Conservation (phyloP, 2,888 invertebrate species). For the Tyria jacobaeae region DNA sequence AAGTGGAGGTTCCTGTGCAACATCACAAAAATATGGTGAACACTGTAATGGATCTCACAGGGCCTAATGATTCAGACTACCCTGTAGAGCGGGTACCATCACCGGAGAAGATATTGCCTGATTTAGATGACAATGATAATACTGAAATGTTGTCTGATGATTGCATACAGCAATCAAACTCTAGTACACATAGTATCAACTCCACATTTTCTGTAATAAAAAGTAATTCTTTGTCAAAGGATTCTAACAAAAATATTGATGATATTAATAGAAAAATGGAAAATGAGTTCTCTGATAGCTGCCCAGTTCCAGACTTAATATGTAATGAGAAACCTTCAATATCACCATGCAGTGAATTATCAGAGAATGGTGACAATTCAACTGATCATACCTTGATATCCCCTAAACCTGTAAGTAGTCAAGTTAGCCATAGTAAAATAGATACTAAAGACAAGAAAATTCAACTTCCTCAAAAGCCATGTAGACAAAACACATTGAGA, state of each 20-base stretch:
- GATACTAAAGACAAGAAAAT: conserved; percentile 57
- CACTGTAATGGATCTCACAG: conserved; percentile 80
- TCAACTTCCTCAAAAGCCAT: conserved; percentile 57
- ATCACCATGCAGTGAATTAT: conserved; percentile 82
- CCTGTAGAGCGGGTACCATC: conserved; percentile 57
- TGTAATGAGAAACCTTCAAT: conserved; percentile 84
- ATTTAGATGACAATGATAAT: conserved; percentile 74
- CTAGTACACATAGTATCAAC: conserved; percentile 62
- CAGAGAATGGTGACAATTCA: conserved; percentile 79
- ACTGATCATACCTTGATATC: conserved; percentile 65
- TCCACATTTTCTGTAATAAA: conserved; percentile 81
- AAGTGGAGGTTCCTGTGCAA: conserved; percentile 84
- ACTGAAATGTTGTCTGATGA: conserved; percentile 58
- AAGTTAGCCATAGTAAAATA: conserved; percentile 47
- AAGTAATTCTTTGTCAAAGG: conserved; percentile 72
- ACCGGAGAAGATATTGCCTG: conserved; percentile 77
- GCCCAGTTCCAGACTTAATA: conserved; percentile 81
- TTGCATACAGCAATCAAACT: conserved; percentile 61
- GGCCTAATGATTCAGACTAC: conserved; percentile 70
- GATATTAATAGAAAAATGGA: conserved; percentile 77
- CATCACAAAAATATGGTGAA: conserved; percentile 80
- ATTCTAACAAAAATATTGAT: conserved; percentile 63
- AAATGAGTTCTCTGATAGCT: conserved; percentile 77
- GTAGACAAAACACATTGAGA: conserved; percentile 64
- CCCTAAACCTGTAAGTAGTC: conserved; percentile 60